Evolutionary conservation across 2,888 invertebrate genomes (phyloP), one percentile per base, ranked within the genome.

Genomic region (Thyatira batis): DNA sequence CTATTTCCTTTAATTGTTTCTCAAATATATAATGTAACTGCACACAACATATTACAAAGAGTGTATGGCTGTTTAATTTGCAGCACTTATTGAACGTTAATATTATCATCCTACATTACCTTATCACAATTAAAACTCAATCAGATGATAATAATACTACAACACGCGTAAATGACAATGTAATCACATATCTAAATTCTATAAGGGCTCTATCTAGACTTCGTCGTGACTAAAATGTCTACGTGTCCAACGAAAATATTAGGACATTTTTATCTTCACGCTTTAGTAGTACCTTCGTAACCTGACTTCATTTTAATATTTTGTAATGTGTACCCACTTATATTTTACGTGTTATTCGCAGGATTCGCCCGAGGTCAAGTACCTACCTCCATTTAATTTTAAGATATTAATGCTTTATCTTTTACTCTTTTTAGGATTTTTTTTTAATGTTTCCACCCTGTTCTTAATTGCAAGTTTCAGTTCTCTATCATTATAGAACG

Each of bases 1-100:
- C 71, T 68, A 65, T 70, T 63, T 54, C 51, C 52, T 71, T n/a
- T 75, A 74, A 78, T 79, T 80, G 71, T 71, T 74, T 72, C 61
- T 54, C 56, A 67, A 39, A 39, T 23, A 64, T 55, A 61, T 57
- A 45, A 20, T 25, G 25, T 48, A 11, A 23, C 28, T 17, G n/a
- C n/a, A 10, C 33, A 21, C 43, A 20, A 23, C 17, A 33, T 46
- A 51, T 51, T 51, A 11, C 30, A n/a, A n/a, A n/a, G n/a, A n/a
- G n/a, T n/a, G n/a, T n/a, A n/a, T n/a, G n/a, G n/a, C n/a, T n/a
- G n/a, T n/a, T n/a, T n/a, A n/a, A n/a, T n/a, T n/a, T n/a, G n/a
- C n/a, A n/a, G n/a, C n/a, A n/a, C n/a, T n/a, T n/a, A n/a, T n/a
- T n/a, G n/a, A n/a, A n/a, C n/a, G 6, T 23, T 23, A 23, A 23